Percentiles rank a stretch among this genome's conserved stretches.
These are phyloP conservation scores for Caenorhabditis auriculariae DNA, from an alignment of 2,888 invertebrate species.

Conservation along the genomic window DNA sequence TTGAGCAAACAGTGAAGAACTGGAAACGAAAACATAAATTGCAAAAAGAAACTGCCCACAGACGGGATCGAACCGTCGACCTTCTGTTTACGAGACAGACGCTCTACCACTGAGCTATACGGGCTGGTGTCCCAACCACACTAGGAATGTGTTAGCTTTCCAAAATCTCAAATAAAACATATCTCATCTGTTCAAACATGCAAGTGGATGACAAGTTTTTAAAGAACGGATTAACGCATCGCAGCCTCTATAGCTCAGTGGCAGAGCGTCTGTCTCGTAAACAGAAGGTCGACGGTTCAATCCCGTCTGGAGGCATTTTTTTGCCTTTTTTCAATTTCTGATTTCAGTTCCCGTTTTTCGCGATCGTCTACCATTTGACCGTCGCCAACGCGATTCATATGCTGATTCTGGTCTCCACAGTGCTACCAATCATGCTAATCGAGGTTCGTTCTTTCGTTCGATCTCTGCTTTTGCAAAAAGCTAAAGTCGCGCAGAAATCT, in stretches of 20 bases:
- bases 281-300: slow-evolving; percentile 10
- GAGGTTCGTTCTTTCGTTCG: slow-evolving; percentile 13
- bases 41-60: no score
- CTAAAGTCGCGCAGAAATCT: no score
- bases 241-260: slow-evolving; percentile 21
- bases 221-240: no score
- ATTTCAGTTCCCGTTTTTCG: slow-evolving; percentile 19
- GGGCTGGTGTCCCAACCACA: no score
- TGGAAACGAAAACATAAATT: no score
- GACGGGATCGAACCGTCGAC: slow-evolving; percentile 45
- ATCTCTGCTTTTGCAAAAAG: no score
- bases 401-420: slow-evolving; percentile 19
- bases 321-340: background rate
- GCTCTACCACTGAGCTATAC: slow-evolving; percentile 53
- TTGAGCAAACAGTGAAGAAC: no score
- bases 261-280: slow-evolving; percentile 36
- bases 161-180: no score
- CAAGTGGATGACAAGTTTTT: no score
- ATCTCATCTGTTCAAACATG: no score
- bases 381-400: slow-evolving; percentile 27
- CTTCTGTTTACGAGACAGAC: slow-evolving; percentile 54
- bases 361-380: slow-evolving; percentile 13
- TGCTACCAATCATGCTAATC: slow-evolving; percentile 32
- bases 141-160: no score
- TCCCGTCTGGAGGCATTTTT: slow-evolving; percentile 12